Evolutionary conservation across 2,888 invertebrate species (phyloP), one percentile per base, ranked within the genome.

Genomic region (Thyatira batis): DNA sequence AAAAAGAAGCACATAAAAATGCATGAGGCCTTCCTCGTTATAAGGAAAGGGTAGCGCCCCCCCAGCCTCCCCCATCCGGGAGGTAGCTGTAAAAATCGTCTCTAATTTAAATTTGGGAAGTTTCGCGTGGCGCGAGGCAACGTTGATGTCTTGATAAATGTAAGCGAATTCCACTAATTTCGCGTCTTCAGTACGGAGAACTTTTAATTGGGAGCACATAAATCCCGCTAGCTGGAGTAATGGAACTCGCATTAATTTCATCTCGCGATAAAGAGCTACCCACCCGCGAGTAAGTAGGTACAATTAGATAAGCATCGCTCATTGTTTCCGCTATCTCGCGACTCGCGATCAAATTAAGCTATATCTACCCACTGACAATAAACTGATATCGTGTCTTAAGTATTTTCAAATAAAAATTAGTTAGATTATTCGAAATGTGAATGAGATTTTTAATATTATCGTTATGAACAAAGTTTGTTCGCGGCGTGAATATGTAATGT

Each of bases 1-100:
- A 92, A 92, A 92, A 92, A 92, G 92, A 91, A 92, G 92, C 92
- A 92, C 92, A 92, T 92, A 92, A 92, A 92, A 92, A 92, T 92
- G 92, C 92, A 92, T 92, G 92, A 92, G 92, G 92, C 92, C 92
- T 90, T 92, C 92, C 92, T 92, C 92, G 92, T 92, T 92, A 92
- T 91, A 92, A 92, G 92, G 91, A 92, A 92, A 92, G 92, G 92
- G 92, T 90, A 92, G 89, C 85, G 76, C 69, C 79, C 84, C 87
- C 89, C 85, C 74, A 45, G 45, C 59, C 67, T 65, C 71, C 81
- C 82, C 82, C 81, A 76, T 71, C 61, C 71, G 85, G 89, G 90
- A 87, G 91, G 91, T 87, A 87, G 92, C 90, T 91, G 92, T 90
- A 92, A 91, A 92, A 92, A 92, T 92, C 91, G 92, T 92, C 91